Evolutionary conservation across 2,113 vertebrate genomes (phyloP).

Genomic region (Cinclus mexicanus): DNA sequence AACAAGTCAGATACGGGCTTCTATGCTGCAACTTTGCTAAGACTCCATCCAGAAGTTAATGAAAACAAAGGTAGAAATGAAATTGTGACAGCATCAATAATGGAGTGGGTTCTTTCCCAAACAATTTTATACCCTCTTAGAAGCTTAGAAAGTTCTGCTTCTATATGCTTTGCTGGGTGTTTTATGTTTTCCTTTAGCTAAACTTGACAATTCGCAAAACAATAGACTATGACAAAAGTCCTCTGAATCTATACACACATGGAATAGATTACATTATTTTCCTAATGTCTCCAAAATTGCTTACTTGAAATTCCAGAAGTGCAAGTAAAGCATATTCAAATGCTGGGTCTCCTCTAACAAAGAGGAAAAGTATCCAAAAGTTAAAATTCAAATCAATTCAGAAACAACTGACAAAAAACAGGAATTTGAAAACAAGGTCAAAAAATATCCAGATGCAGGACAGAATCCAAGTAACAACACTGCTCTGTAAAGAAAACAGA

Average conservation of each 20-base stretch:
- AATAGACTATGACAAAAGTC: neutral
- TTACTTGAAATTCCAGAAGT: neutral
- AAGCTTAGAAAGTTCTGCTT: neutral
- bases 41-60: neutral
- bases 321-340: neutral
- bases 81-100: neutral
- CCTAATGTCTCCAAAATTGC: neutral
- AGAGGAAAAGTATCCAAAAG: neutral
- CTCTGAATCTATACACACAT: neutral
- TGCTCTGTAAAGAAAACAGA: neutral
- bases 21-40: neutral
- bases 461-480: neutral
- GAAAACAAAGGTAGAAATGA: neutral
- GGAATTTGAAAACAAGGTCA: neutral
- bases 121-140: neutral
- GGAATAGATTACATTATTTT: neutral
- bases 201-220: neutral
- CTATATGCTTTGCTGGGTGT: neutral
- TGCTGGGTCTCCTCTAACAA: neutral
- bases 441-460: neutral
- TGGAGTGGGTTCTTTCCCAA: neutral
- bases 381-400: neutral
- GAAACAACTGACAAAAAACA: neutral
- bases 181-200: neutral
- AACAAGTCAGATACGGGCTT: neutral